phyloP scores from a whole-genome alignment of 2,113 vertebrate species.

The Alces alces region DNA sequence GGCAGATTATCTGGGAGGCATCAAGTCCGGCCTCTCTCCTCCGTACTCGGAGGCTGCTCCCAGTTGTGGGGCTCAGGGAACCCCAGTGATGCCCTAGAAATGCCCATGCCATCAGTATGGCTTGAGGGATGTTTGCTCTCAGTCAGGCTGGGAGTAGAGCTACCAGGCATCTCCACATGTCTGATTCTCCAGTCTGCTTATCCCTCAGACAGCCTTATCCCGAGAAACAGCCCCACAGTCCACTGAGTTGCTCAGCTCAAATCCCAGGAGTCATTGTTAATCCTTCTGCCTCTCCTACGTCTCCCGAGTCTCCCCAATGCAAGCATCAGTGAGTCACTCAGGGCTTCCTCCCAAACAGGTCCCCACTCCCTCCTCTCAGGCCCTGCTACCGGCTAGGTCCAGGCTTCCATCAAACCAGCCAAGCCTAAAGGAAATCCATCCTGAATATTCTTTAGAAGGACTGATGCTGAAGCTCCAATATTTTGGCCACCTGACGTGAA shows the following conservation, averaged over 20 bases:
- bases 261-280: background rate
- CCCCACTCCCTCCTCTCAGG: background rate
- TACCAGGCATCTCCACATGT: background rate
- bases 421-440: background rate
- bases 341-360: background rate
- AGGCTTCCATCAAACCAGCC: background rate
- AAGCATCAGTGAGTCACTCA: too few relatives aligned
- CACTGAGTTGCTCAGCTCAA: background rate
- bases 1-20: background rate
- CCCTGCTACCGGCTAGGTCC: background rate
- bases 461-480: background rate
- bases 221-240: background rate
- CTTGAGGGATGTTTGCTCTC: background rate
- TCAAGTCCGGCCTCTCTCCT: background rate
- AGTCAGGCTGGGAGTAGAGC: background rate
- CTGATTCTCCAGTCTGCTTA: background rate
- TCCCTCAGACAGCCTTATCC: background rate
- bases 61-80: background rate
- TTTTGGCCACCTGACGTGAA: background rate
- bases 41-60: background rate
- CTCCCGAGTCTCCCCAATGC: background rate
- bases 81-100: background rate
- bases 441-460: background rate
- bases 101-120: background rate
- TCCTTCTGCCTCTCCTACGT: background rate